phyloP scores from a whole-genome alignment of 2,888 invertebrate genomes.

The Micoletzkya japonica region DNA sequence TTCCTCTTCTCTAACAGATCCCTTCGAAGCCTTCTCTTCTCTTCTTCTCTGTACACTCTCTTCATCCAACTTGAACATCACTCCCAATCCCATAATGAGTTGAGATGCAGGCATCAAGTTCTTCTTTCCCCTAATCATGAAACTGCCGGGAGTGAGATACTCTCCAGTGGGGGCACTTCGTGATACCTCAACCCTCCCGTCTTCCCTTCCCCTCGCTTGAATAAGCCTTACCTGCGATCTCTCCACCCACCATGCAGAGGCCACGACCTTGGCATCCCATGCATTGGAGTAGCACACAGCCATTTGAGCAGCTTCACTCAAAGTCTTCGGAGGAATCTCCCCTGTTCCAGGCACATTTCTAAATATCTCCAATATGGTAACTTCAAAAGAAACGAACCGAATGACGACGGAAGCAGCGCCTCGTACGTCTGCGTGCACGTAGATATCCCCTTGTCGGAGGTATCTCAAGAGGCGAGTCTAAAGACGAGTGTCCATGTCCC shows the following conservation, averaged over 20 bases:
- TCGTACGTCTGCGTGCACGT: slow-evolving; percentile 92
- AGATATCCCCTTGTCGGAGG: slow-evolving; percentile 75
- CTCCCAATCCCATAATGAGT: slow-evolving; percentile 87
- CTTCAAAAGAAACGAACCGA: slow-evolving; percentile 26
- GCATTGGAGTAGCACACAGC: slow-evolving; percentile 95
- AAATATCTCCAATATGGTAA: background rate
- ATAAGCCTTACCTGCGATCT: slow-evolving; percentile 74
- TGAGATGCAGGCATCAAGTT: slow-evolving; percentile 90
- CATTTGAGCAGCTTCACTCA: slow-evolving; percentile 87
- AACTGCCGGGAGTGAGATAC: slow-evolving; percentile 91
- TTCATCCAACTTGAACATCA: slow-evolving; percentile 89
- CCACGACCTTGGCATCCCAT: slow-evolving; percentile 96
- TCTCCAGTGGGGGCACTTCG: slow-evolving; percentile 98
- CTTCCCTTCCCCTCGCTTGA: too few species aligned
- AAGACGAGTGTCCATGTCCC: background rate
- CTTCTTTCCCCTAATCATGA: slow-evolving; percentile 93
- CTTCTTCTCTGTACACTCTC: slow-evolving; percentile 75
- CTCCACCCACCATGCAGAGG: slow-evolving; percentile 95
- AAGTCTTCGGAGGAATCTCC: slow-evolving; percentile 84
- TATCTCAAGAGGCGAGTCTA: slow-evolving; percentile 38
- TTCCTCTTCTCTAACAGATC: slow-evolving; percentile 24
- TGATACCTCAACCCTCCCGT: slow-evolving; percentile 72
- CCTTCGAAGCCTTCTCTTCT: slow-evolving; percentile 33
- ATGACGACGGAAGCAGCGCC: slow-evolving; percentile 83
- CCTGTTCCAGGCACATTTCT: slow-evolving; percentile 21